A percentile compares a stretch with the other conserved stretches of the same genome.
Evolutionary conservation across 2,888 invertebrate genomes (phyloP).

Genomic region (Watsonalla binaria): DNA sequence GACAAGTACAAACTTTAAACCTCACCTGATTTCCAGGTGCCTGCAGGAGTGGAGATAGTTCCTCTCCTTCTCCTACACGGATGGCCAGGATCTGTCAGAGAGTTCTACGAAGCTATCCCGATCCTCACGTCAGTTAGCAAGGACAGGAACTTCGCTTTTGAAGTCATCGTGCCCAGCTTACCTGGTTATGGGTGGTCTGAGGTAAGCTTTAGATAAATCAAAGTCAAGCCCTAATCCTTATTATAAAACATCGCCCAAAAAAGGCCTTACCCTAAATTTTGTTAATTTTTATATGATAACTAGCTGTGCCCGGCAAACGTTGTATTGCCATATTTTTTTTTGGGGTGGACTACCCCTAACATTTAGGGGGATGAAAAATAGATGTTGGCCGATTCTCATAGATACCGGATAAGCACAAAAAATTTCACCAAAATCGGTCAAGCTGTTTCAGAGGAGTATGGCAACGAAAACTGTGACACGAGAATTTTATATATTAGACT

Average conservation of each 20-base stretch:
- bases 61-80: slow-evolving; percentile 89
- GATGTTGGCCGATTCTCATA: too few relatives aligned
- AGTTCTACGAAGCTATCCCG: slow-evolving; percentile 88
- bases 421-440: too few relatives aligned
- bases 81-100: slow-evolving; percentile 93
- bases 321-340: too few relatives aligned
- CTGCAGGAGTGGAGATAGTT: slow-evolving; percentile 58
- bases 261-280: too few relatives aligned
- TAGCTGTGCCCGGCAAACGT: too few relatives aligned
- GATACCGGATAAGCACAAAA: too few relatives aligned
- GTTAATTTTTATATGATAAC: too few relatives aligned
- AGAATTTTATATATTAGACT: too few relatives aligned
- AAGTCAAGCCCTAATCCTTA: not conserved
- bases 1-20: not conserved
- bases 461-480: too few relatives aligned
- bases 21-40: slow-evolving; percentile 37
- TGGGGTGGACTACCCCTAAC: too few relatives aligned
- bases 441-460: too few relatives aligned
- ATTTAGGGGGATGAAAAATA: too few relatives aligned
- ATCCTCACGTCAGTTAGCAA: slow-evolving; percentile 74
- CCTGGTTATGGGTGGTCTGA: slow-evolving; percentile 75
- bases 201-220: slow-evolving; percentile 49
- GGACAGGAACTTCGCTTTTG: slow-evolving; percentile 73
- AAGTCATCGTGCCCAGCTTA: slow-evolving; percentile 78
- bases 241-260: not conserved